Conservation (phyloP, 2,888 invertebrate species). For the Drosophila macrospina region DNA sequence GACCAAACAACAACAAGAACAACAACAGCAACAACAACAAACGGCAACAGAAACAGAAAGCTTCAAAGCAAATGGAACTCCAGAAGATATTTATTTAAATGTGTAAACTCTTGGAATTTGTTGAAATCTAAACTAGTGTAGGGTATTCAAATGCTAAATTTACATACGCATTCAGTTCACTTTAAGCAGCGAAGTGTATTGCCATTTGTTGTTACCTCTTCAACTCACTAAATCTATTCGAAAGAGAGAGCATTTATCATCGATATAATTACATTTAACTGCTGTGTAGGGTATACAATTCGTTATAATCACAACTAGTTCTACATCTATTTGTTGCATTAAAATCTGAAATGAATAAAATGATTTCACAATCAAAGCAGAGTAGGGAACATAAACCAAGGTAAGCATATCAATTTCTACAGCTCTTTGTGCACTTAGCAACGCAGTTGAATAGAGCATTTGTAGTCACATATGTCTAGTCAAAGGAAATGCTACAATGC, state of each 20-base stretch:
- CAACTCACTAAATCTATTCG: neutral
- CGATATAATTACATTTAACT: neutral
- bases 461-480: no score
- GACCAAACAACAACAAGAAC: slow-evolving; percentile 20
- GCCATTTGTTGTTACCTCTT: neutral
- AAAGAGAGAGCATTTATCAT: neutral
- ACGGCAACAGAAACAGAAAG: slow-evolving; percentile 45
- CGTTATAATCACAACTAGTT: no score
- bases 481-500: no score
- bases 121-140: neutral
- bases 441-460: no score
- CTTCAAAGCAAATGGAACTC: slow-evolving; percentile 34
- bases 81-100: slow-evolving; percentile 34
- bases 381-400: no score
- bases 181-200: neutral
- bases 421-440: no score
- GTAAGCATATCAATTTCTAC: no score
- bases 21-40: neutral
- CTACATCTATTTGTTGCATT: no score
- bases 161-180: neutral
- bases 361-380: no score
- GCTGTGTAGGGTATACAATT: no score
- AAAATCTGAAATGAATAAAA: no score
- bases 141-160: neutral
- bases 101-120: slow-evolving; percentile 13